phyloP scores from a whole-genome alignment of 2,888 invertebrate species.

The Silvanus unidentatus region DNA sequence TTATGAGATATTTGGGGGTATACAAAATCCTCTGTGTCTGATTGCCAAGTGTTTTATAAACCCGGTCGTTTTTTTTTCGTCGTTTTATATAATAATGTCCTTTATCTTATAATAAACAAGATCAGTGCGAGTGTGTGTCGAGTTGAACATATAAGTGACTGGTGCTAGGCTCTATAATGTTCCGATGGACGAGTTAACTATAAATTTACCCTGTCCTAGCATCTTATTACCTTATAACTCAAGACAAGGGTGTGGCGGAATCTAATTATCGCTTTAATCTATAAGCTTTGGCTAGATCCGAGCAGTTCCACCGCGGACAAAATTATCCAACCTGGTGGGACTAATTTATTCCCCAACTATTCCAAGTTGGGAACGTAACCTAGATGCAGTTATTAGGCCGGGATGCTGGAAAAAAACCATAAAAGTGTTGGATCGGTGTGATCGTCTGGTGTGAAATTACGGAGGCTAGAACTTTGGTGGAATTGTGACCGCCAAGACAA shows the following conservation, averaged over 20 bases:
- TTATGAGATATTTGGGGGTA: slow-evolving; percentile 29
- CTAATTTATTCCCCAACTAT: too few relatives aligned
- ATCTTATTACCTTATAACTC: slow-evolving; percentile 48
- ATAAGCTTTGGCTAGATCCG: slow-evolving; percentile 33
- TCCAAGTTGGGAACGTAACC: too few relatives aligned
- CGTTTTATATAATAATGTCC: slow-evolving; percentile 30
- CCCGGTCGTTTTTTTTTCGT: too few relatives aligned
- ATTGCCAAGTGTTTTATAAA: not conserved
- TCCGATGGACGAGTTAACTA: slow-evolving; percentile 40
- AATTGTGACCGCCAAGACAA: too few relatives aligned
- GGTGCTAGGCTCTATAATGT: slow-evolving; percentile 25
- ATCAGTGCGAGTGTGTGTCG: slow-evolving; percentile 6
- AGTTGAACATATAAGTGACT: too few relatives aligned
- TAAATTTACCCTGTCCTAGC: slow-evolving; percentile 45
- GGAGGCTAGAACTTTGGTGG: too few relatives aligned
- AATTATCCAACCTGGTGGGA: slow-evolving; percentile 7
- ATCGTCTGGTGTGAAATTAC: too few relatives aligned
- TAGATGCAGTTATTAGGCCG: too few relatives aligned
- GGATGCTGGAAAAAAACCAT: too few relatives aligned
- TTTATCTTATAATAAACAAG: slow-evolving; percentile 26
- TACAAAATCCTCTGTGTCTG: slow-evolving; percentile 2
- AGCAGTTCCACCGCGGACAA: not conserved
- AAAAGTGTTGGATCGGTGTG: too few relatives aligned
- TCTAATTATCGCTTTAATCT: slow-evolving; percentile 45
- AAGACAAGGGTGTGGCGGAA: slow-evolving; percentile 47